Evolutionary conservation across 2,113 vertebrate genomes (phyloP).

Genomic region (Dicaeum eximium): DNA sequence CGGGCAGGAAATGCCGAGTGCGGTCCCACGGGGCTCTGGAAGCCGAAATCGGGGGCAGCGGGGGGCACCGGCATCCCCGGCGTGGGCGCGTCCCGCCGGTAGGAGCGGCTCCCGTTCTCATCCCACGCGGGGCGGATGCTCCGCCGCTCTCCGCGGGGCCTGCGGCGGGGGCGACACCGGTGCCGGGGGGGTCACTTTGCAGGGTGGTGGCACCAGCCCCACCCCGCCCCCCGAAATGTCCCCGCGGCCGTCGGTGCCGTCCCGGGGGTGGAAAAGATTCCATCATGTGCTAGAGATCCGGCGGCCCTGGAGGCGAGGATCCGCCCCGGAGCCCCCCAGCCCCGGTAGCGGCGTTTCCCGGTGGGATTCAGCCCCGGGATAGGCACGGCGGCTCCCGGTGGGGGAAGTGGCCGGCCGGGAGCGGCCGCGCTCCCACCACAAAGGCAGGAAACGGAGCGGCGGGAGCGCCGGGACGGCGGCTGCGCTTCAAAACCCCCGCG

Average conservation of each 20-base stretch:
- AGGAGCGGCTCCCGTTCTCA: neutral
- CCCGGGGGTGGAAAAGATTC: neutral
- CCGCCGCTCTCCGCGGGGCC: neutral
- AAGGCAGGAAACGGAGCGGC: slow-evolving; percentile 52
- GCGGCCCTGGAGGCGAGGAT: neutral
- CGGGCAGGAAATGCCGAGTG: slow-evolving; percentile 11
- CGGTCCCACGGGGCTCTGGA: neutral
- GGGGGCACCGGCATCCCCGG: neutral
- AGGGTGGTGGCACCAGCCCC: neutral
- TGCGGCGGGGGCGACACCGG: neutral
- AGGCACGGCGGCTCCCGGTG: neutral
- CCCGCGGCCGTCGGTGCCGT: neutral
- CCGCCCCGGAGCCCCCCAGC: neutral
- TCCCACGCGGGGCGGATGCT: neutral
- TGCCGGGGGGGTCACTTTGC: neutral
- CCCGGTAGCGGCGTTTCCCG: neutral
- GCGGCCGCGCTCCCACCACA: slow-evolving; percentile 17
- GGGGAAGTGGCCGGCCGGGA: slow-evolving; percentile 9
- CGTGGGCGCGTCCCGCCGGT: neutral
- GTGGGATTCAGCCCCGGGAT: neutral
- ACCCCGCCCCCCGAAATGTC: neutral
- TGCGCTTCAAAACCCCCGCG: neutral
- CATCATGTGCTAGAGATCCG: neutral
- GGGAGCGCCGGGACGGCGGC: neutral
- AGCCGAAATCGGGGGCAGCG: neutral